Evolutionary conservation across 2,888 invertebrate genomes (phyloP), one percentile per base, ranked within the genome.

Genomic region (Amblyteles armatorius): DNA sequence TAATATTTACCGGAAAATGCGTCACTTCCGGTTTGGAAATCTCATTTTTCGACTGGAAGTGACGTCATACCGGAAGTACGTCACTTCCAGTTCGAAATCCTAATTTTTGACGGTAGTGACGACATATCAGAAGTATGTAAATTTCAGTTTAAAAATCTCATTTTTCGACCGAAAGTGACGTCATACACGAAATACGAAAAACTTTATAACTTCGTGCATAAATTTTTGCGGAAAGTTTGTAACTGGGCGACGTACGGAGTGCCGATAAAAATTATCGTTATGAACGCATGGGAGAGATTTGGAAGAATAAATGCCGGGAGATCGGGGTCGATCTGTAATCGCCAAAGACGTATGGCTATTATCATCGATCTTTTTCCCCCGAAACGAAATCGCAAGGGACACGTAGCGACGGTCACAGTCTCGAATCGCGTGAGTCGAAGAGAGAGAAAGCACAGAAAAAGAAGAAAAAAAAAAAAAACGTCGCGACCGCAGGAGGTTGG

Each of bases 401-500:
- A 44, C 65, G 71, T 69, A 81, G 44, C 2, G 65, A 26, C 29
- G 6, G 36, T 36, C n/a, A 48, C 48, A 55, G 69, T 60, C 67
- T 72, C 67, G 63, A 36, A 36, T 36, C 26, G 50, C 9, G 33
- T 16, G 36, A 9, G 60, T 60, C 22, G 57, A 26, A 11, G 22
- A 29, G 33, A 55, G 6, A 11, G 19, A 67, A n/a, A 6, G 36
- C 13, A 16, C 13, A 11, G 7, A n/a, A 29, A 26, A 71, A 57
- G 50, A 55, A 36, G 65, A 63, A n/a, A 40, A 11, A 26, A 77
- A 48, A 78, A 50, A 22, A 72, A 50, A 82, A 79, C 73, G 76
- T 55, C 11, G 72, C 52, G 76, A 83, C 69, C 63, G 69, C 50
- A 77, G 60, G 77, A 84, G 87, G 87, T 82, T 82, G 86, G 90